Base-by-base conservation (phyloP, 23 tunicate species). In the Halocynthia aurantium region DNA sequence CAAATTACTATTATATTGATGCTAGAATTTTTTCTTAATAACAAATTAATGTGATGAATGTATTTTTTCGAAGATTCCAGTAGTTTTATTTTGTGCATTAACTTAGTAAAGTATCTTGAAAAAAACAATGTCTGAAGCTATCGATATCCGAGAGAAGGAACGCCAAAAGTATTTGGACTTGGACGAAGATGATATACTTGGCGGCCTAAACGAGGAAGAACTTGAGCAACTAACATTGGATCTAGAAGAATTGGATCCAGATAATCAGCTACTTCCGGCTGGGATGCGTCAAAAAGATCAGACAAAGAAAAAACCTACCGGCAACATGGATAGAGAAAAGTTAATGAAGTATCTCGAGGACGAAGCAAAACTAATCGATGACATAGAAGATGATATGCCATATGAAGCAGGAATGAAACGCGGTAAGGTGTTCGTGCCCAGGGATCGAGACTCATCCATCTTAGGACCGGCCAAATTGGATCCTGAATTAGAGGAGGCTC, bases 231-330 rank as follows among this genome's bases (percentile, higher is more conserved):
- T 94, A 2, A 81, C 82, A 50, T 51, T 87, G 65, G 89, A 94
- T 53, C 69, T 94, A 73, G 94, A 94, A 61, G 98, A 94, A 13
- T 55, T 94, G 64, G 98, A 94, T 55, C 98, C 98, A 6, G 98
- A 94, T 52, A 87, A 83, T 65, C 68, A 76, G 44, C 74, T 83
- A 10, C 53, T 83, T 21, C 87, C 87, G 49, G 83, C 87, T 11
- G 82, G 87, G 52, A 63, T 80, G 69, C 52, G 83, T 51, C 98
- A 93, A 56, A 88, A 82, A 83, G 95, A 94, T 71, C 98, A 94
- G 80, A 94, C 98, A 2, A 74, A 65, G 53, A 94, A 94, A 84
- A 83, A 76, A 8, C 90, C 98, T 15, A 94, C 98, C 7, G 98
- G 98, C 31, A 87, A 84, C 22, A 72, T 88, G 12, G 91, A 94